Percentiles rank a stretch among this genome's conserved stretches.
phyloP scores from a whole-genome alignment of 2,888 invertebrate genomes.

The Drosophila monieri region DNA sequence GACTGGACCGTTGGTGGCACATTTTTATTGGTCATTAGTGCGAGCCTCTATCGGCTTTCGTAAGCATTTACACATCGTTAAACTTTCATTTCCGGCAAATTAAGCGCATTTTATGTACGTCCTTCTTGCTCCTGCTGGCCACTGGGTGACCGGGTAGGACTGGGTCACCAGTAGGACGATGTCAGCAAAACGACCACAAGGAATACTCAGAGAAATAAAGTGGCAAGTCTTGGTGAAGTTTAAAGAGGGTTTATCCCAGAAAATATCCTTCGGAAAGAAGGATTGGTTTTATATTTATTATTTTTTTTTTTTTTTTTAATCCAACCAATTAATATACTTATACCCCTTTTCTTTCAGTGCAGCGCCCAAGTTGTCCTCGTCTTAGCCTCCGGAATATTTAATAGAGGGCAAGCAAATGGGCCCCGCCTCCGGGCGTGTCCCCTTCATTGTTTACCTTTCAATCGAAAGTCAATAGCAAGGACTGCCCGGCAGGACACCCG shows the following conservation, averaged over 20 bases:
- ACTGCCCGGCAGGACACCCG: neutral
- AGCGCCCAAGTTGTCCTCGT: conserved; percentile 4
- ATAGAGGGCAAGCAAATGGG: conserved; percentile 61
- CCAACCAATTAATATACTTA: too few relatives aligned
- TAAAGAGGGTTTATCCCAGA: neutral
- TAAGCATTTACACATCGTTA: conserved; percentile 80
- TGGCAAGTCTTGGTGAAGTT: neutral
- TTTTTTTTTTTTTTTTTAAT: too few relatives aligned
- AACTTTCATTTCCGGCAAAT: conserved; percentile 79
- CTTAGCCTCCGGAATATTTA: conserved; percentile 56
- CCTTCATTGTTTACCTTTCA: conserved; percentile 71
- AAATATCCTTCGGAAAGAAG: too few relatives aligned
- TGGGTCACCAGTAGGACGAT: conserved; percentile 54
- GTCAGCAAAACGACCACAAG: conserved; percentile 66
- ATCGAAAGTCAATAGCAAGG: conserved; percentile 74
- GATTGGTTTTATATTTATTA: too few relatives aligned
- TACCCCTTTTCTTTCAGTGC: conserved; percentile 1
- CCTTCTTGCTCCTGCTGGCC: conserved; percentile 4
- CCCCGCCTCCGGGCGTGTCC: conserved; percentile 57
- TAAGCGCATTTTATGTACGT: conserved; percentile 74
- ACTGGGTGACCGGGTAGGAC: conserved; percentile 18
- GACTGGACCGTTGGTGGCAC: conserved; percentile 51
- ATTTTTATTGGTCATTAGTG: conserved; percentile 78
- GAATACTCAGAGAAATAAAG: neutral
- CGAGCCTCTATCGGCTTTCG: conserved; percentile 75